Evolutionary conservation across 2,797 vertebrate species (phyloP).

Genomic region (Oryzias sinensis): DNA sequence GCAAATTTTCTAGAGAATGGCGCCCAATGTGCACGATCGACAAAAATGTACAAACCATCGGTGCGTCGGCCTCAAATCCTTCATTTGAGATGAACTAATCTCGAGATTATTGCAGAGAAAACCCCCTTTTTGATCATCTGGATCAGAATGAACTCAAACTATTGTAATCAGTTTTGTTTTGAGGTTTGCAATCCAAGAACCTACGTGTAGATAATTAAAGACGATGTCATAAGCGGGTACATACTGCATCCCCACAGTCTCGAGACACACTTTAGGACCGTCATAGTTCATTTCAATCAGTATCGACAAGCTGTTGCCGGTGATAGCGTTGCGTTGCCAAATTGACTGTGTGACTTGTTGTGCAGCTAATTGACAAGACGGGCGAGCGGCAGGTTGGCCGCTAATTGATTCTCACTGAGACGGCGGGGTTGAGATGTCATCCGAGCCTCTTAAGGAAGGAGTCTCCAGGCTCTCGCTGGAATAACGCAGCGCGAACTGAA

Average conservation of each 20-base stretch:
- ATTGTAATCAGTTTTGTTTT: too few relatives aligned
- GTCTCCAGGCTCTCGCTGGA: slow-evolving; percentile 33
- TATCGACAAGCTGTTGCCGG: slow-evolving; percentile 8
- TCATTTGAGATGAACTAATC: too few relatives aligned
- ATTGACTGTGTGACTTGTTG: slow-evolving; percentile 45
- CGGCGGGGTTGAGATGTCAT: slow-evolving; percentile 22
- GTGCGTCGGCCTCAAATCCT: too few relatives aligned
- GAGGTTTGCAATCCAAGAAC: too few relatives aligned
- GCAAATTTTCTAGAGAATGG: slow-evolving; percentile 47
- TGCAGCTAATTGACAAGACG: slow-evolving; percentile 46
- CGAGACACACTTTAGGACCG: slow-evolving; percentile 1
- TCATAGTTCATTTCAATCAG: slow-evolving; percentile 1
- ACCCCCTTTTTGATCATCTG: too few relatives aligned
- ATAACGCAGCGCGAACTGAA: neutral
- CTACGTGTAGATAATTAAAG: too few relatives aligned
- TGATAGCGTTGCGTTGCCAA: slow-evolving; percentile 21
- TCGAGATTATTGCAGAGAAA: too few relatives aligned
- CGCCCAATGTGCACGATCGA: slow-evolving; percentile 47
- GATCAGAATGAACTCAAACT: too few relatives aligned
- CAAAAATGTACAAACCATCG: slow-evolving; percentile 27
- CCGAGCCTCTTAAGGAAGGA: slow-evolving; percentile 42
- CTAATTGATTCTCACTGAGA: slow-evolving; percentile 69
- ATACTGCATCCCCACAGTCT: neutral
- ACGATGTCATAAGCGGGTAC: neutral
- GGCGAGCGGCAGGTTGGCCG: slow-evolving; percentile 25